Percentiles rank a stretch among this genome's conserved stretches.
These are phyloP conservation scores for Conchocele bisecta DNA, from an alignment of 2,888 invertebrate species.

Conservation along the genomic window DNA sequence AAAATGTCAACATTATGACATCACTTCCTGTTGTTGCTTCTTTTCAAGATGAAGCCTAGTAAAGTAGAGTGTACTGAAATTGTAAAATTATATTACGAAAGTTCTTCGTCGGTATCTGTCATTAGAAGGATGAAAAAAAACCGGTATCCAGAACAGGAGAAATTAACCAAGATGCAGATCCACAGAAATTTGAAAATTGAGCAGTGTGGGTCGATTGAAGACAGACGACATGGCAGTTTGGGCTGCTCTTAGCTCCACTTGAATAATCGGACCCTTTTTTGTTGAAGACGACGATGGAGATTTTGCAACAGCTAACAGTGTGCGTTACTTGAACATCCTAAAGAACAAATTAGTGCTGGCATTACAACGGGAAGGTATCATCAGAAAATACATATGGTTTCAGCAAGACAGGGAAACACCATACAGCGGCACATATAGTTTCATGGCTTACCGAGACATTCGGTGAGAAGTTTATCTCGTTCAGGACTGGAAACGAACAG, in stretches of 20 bases:
- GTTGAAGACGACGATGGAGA: constrained; percentile 14
- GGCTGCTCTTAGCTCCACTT: constrained; percentile 17
- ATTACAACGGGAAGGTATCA: neutral
- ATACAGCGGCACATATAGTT: constrained; percentile 9
- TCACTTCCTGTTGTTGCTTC: too few relatives aligned
- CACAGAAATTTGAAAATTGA: too few relatives aligned
- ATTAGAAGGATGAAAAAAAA: too few relatives aligned
- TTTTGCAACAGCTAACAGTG: constrained; percentile 19
- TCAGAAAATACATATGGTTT: constrained; percentile 16
- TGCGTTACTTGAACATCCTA: constrained; percentile 17
- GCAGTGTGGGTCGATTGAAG: too few relatives aligned
- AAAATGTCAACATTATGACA: too few relatives aligned
- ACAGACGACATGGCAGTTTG: constrained; percentile 14
- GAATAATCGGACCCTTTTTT: constrained; percentile 25
- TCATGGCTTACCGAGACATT: constrained; percentile 7
- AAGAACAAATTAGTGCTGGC: constrained; percentile 29
- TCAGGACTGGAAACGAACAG: too few relatives aligned
- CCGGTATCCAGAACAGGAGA: too few relatives aligned
- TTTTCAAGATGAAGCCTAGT: too few relatives aligned
- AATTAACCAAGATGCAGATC: too few relatives aligned
- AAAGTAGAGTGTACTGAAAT: too few relatives aligned
- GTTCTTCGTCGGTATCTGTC: too few relatives aligned
- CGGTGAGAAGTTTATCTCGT: neutral
- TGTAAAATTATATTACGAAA: too few relatives aligned
- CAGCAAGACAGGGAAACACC: constrained; percentile 31